Evolutionary conservation across 2,113 vertebrate species (phyloP), one percentile per base, ranked within the genome.

Genomic region (Casuarius casuarius): DNA sequence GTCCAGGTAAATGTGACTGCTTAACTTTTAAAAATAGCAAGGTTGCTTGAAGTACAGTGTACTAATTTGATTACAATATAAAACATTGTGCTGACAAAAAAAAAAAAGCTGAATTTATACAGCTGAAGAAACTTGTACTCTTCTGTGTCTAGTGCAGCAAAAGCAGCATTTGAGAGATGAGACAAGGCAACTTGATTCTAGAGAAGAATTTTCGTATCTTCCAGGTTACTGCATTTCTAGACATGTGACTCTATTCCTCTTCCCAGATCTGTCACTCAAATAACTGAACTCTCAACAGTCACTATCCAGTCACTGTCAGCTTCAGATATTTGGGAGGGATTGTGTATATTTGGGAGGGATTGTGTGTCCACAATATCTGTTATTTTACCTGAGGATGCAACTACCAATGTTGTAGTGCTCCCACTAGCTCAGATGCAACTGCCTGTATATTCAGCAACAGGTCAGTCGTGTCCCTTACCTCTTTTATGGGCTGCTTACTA

Each of bases 21-120:
- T 61, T 90, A 86, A 84, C 74, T 90, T 89, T 85, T 91, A 62
- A 65, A 87, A 28, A 74, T 29, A 80, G 10, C 56, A 83, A 91
- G 81, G 91, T 87, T 93, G 40, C 56, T 82, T 92, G 71, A 95
- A 96, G 86, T 85, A 74, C 65, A 87, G 51, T 80, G 61, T 85
- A 62, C n/a, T 96, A 90, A 94, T 95, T 88, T 95, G 51, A 58
- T 94, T 94, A 86, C 61, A 81, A 49, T 91, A 86, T 66, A 79
- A 92, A 94, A 67, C 20, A 62, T 35, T 67, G 21, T 58, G 40
- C 75, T 94, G 44, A 78, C 11, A 67, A 82, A 95, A 94, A 12
- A 88, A 96, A 35, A 76, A 95, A 92, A 5, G 3, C 51, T 89
- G 76, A 78, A 95, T 95, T 96, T 91, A 66, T 91, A 81, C 73